These are phyloP conservation scores for Ornithoptera alexandrae DNA, from an alignment of 2,888 invertebrate species.

Conservation along the genomic window DNA sequence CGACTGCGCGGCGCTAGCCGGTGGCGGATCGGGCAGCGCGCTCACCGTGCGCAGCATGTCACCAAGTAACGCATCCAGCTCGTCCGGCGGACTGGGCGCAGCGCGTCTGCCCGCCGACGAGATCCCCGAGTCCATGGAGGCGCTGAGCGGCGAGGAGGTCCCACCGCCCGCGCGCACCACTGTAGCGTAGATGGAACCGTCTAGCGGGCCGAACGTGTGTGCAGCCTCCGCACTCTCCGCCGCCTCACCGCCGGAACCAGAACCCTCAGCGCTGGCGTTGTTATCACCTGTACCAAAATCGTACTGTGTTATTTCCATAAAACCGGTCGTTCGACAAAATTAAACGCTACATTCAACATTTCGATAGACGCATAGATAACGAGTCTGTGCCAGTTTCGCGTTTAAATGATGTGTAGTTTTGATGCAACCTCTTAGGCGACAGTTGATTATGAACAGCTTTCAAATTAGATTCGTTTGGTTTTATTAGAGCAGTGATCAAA, in stretches of 20 bases:
- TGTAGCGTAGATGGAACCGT: conserved; percentile 94
- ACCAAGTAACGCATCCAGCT: conserved; percentile 90
- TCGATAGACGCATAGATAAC: conserved; percentile 23
- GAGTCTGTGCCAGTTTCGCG: conserved; percentile 26
- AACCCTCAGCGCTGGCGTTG: conserved; percentile 74
- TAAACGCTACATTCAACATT: conserved; percentile 18
- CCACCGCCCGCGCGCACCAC: conserved; percentile 76
- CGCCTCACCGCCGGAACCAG: conserved; percentile 69
- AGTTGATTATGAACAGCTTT: conserved; percentile 60
- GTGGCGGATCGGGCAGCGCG: conserved; percentile 84
- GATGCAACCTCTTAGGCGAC: conserved; percentile 47
- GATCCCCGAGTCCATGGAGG: conserved; percentile 95
- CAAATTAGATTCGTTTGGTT: conserved; percentile 65
- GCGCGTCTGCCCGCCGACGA: conserved; percentile 85
- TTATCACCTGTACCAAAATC: conserved; percentile 76
- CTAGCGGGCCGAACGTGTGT: conserved; percentile 91
- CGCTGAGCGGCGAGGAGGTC: conserved; percentile 86
- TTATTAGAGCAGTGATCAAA: conserved; percentile 48
- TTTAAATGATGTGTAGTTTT: conserved; percentile 29
- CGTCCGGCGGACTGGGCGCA: conserved; percentile 79
- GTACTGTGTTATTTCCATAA: conserved; percentile 38
- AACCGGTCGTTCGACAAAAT: conserved; percentile 15
- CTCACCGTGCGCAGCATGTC: conserved; percentile 94
- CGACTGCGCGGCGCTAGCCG: conserved; percentile 67
- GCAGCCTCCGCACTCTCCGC: conserved; percentile 70